Evolutionary conservation across 2,888 invertebrate genomes (phyloP).

Genomic region (Dexiosoma caninum): DNA sequence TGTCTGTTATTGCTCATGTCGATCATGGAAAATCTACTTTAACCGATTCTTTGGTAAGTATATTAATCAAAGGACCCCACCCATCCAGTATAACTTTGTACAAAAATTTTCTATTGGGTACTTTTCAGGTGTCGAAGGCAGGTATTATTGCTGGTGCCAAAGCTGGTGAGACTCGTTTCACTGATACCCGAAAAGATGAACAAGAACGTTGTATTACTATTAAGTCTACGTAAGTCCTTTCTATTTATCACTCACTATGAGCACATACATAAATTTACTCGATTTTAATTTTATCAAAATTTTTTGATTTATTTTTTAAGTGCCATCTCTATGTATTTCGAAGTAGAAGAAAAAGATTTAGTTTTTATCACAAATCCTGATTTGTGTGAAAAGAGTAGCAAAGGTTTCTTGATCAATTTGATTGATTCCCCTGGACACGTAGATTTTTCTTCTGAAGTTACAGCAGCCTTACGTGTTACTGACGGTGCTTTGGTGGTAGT

Average conservation of each 20-base stretch:
- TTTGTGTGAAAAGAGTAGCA: conserved; percentile 92
- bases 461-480: conserved; percentile 99
- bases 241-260: not conserved
- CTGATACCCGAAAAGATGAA: conserved; percentile 99
- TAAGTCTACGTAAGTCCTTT: conserved; percentile 95
- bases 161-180: conserved; percentile 99
- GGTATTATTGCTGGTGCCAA: conserved; percentile 99
- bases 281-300: not conserved
- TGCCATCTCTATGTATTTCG: conserved; percentile 99
- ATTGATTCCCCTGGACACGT: conserved; percentile 99
- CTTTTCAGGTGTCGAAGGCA: conserved; percentile 89
- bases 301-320: conserved; percentile 78
- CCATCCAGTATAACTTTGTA: too few relatives aligned
- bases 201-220: conserved; percentile 99
- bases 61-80: conserved; percentile 15
- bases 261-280: not conserved
- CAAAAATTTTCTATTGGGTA: not conserved
- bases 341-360: conserved; percentile 95
- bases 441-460: conserved; percentile 99
- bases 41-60: conserved; percentile 95
- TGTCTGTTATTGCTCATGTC: conserved; percentile 99
- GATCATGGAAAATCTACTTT: conserved; percentile 99
- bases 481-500: conserved; percentile 99
- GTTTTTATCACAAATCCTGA: conserved; percentile 93
- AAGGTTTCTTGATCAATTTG: conserved; percentile 99